These are phyloP conservation scores for Colinus virginianus DNA, from an alignment of 2,113 vertebrate genomes.

Conservation along the genomic window DNA sequence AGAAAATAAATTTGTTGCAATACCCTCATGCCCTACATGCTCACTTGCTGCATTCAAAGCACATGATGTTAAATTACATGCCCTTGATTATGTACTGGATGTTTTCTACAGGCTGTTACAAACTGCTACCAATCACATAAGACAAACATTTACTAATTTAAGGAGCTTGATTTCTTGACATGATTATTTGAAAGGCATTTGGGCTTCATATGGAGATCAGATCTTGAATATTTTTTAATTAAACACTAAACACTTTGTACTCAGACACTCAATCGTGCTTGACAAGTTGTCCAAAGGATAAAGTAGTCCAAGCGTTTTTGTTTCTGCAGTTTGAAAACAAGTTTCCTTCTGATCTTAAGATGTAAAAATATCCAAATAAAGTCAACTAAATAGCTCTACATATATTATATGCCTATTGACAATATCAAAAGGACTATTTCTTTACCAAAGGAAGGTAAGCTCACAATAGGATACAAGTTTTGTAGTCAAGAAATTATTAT, in stretches of 20 bases:
- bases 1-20: conserved; percentile 23
- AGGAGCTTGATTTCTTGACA: background rate
- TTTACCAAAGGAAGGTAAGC: background rate
- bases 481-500: background rate
- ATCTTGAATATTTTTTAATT: background rate
- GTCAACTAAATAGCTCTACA: background rate
- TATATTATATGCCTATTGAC: background rate
- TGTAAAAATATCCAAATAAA: background rate
- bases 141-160: background rate
- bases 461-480: background rate
- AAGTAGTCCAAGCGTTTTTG: background rate
- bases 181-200: background rate
- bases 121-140: background rate
- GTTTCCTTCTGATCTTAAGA: background rate
- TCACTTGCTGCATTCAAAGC: background rate
- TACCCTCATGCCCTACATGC: background rate
- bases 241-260: background rate
- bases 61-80: background rate
- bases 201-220: background rate
- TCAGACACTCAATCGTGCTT: background rate
- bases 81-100: background rate
- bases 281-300: background rate
- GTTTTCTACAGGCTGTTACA: background rate
- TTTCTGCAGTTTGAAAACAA: background rate
- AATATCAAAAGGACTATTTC: background rate